Evolutionary conservation across 1,140 invertebrate genomes (phyloP).

Genomic region (Aphaenogaster floridana): DNA sequence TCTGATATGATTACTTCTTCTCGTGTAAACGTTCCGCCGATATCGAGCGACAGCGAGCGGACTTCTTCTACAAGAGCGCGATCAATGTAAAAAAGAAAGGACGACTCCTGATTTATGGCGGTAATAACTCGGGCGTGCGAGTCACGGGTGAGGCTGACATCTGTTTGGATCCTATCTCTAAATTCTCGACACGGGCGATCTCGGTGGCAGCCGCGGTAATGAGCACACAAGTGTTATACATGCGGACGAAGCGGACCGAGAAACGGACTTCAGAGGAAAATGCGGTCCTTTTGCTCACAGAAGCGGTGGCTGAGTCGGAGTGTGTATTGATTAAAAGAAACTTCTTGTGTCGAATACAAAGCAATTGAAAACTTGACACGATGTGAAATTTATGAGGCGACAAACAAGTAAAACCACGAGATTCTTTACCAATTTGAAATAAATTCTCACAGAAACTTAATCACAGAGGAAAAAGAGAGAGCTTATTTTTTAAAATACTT

Average conservation of each 20-base stretch:
- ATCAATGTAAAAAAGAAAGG: slow-evolving; percentile 1
- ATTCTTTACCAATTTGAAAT: neutral
- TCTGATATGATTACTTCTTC: slow-evolving; percentile 36
- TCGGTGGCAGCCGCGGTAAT: slow-evolving; percentile 41
- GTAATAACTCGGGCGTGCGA: slow-evolving; percentile 68
- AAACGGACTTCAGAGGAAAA: neutral
- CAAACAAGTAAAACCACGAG: neutral
- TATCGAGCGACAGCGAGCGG: slow-evolving; percentile 10
- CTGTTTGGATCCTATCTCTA: slow-evolving; percentile 62
- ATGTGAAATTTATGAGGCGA: neutral
- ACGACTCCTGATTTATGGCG: slow-evolving; percentile 64
- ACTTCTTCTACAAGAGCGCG: slow-evolving; percentile 4
- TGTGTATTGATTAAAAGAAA: neutral
- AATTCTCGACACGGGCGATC: slow-evolving; percentile 46
- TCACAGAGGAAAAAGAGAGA: neutral
- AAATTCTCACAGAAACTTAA: slow-evolving; percentile 8
- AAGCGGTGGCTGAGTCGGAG: neutral
- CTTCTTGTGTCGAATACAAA: neutral
- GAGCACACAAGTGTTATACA: slow-evolving; percentile 32
- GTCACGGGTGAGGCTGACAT: slow-evolving; percentile 37
- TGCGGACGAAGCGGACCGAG: neutral
- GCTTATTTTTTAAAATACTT: neutral
- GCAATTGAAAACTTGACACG: neutral
- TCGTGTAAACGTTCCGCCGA: slow-evolving; percentile 27
- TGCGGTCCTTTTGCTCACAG: neutral